Base-by-base conservation (phyloP, 2,113 vertebrate species). In the Antechinus stuartii region DNA sequence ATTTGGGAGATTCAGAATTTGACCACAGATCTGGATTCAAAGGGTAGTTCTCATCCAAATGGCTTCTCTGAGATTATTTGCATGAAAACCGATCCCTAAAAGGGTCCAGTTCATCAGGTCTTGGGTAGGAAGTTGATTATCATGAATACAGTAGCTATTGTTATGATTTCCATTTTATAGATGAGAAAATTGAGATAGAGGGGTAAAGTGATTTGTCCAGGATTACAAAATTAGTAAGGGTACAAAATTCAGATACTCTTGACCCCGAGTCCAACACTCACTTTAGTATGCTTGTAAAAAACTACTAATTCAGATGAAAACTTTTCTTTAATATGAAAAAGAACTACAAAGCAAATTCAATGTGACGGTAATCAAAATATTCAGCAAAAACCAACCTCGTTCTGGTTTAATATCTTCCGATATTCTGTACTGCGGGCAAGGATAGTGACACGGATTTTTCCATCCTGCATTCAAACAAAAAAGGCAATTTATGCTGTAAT, bases 381-480 rank as follows among this genome's bases (percentile, higher is more conserved):
- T 49, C 42, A 27, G 50, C 94, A 68, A 46, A 95, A 89, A 93
- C 99, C 98, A 97, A 99, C 99, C 99, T 99, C 99, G 52, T 99
- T 98, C 98, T 99, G 99, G 98, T 99, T 99, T 97, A 99, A 98
- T 98, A 99, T 99, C 98, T 99, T 99, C 97, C 99, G 98, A 98
- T 99, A 99, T 97, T 99, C 99, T 24, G 99, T 99, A 98, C 99
- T 99, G 96, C 99, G 99, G 54, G 99, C 98, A 5, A 99, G 99
- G 97, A 99, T 99, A 54, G 99, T 99, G 98, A 99, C 99, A 97
- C 99, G 99, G 95, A 99, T 99, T 98, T 98, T 99, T 96, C 99
- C 99, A 96, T 98, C 98, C 99, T 99, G 97, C 95, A 98, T 98
- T 98, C 96, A 98, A 96, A 97, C 94, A 10, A 96, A 95, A 97